Base-by-base conservation (phyloP, 2,888 invertebrate genomes). In the Drosophila robusta region DNA sequence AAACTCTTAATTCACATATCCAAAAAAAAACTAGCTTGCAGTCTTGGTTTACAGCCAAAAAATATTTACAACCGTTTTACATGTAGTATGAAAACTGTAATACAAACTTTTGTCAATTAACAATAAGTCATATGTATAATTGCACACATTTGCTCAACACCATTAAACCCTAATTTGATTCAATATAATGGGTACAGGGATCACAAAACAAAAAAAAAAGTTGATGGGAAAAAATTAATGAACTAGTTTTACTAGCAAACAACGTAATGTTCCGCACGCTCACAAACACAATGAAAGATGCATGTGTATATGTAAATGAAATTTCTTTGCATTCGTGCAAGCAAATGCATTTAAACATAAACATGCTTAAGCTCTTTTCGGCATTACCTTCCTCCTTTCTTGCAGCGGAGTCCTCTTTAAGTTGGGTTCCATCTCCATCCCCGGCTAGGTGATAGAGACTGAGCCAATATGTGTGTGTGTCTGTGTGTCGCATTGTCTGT, bases 311-410 rank as follows among this genome's bases (percentile, higher is more conserved):
- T 72, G 77, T 58, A 83, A 81, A 80, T 85, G 67, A 78, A 70
- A 78, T 81, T 81, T 85, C 11, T 75, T 71, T 81, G 75, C 63
- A 78, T 61, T 45, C 67, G n/a, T 69, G 69, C 64, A 44, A 83
- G 67, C 64, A 44, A 83, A 65, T 80, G 78, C 84, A 81, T 80
- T 83, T 65, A 70, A 86, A 70, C 57, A 83, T 74, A 45, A 55
- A 55, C 67, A 65, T 52, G 76, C 66, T 70, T 64, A 64, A 75
- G 80, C 57, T 76, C 54, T 64, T 34, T 14, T 18, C 26, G 29
- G 24, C n/a, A 6, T 34, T 34, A 1, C 34, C 34, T 34, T 34
- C 12, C 11, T 11, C 11, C 34, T 12, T 34, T 34, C 4, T 4
- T 34, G 18, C 18, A 29, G 26, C 24, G 29, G 32, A 36, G 9